Conservation (phyloP, 2,888 invertebrate species). For the Leptinotarsa tumamoca region DNA sequence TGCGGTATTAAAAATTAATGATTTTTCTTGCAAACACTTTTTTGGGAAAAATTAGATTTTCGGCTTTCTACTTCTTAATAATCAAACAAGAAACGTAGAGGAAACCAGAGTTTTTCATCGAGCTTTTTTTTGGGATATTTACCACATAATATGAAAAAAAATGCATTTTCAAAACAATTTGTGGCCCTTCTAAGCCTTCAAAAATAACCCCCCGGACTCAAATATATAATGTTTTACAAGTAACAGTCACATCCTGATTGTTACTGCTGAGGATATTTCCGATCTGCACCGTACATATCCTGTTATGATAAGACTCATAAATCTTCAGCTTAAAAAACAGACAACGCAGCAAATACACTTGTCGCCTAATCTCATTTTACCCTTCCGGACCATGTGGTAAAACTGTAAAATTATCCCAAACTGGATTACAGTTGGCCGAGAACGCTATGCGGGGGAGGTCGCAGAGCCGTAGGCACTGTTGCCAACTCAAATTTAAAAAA, state of each 20-base stretch:
- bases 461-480: conserved; percentile 3
- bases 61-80: too few species aligned
- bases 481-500: too few species aligned
- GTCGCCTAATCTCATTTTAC: conserved; percentile 40
- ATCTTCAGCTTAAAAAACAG: conserved; percentile 21
- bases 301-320: conserved; percentile 22
- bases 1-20: too few species aligned
- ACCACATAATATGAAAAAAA: too few species aligned
- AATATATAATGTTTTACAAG: not conserved
- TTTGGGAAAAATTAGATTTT: too few species aligned
- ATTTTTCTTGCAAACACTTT: too few species aligned
- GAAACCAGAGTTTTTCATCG: too few species aligned
- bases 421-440: conserved; percentile 31
- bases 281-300: conserved; percentile 6
- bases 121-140: too few species aligned
- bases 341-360: conserved; percentile 39
- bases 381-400: conserved; percentile 46
- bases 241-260: too few species aligned
- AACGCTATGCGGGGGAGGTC: conserved; percentile 13
- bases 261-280: not conserved
- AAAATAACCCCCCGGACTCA: not conserved
- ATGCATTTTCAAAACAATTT: too few species aligned
- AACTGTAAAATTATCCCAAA: conserved; percentile 46
- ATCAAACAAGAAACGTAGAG: too few species aligned
- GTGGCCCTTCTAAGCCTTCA: too few species aligned